phyloP scores from a whole-genome alignment of 2,888 invertebrate genomes.

The Barypeithes pellucidus region DNA sequence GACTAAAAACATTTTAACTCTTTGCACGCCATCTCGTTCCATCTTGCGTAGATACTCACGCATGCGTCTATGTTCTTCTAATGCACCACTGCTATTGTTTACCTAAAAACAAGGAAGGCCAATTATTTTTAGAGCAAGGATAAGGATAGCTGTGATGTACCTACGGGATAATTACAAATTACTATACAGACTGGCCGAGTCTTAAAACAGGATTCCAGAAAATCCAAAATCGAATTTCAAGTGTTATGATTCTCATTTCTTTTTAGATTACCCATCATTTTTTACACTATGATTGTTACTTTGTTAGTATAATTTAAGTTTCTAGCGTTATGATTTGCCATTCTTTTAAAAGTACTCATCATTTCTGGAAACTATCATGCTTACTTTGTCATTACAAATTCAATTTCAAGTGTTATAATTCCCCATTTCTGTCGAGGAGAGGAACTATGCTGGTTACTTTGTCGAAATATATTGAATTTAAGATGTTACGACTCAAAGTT shows the following conservation, averaged over 20 bases:
- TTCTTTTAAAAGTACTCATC: not conserved
- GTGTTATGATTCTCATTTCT: not conserved
- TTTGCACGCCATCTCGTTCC: constrained; percentile 85
- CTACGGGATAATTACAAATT: too few species aligned
- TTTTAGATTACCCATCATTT: not conserved
- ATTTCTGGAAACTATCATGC: not conserved
- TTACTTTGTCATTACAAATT: not conserved
- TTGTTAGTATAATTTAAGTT: not conserved
- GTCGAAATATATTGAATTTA: too few species aligned
- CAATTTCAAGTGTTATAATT: not conserved
- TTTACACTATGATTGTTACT: not conserved
- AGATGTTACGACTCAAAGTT: too few species aligned
- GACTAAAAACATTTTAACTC: constrained; percentile 89
- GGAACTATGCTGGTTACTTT: too few species aligned
- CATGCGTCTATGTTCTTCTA: constrained; percentile 83
- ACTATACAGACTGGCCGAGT: too few species aligned
- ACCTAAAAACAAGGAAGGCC: constrained; percentile 29
- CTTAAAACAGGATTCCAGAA: too few species aligned
- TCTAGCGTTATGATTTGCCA: not conserved
- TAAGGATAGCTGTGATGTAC: too few species aligned
- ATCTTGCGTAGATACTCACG: constrained; percentile 84
- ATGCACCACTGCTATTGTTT: constrained; percentile 67
- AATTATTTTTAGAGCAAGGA: not conserved
- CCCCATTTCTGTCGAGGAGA: too few species aligned
- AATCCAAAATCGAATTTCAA: not conserved